These are phyloP conservation scores for Labroides dimidiatus DNA, from an alignment of 2,797 vertebrate species.

Conservation along the genomic window DNA sequence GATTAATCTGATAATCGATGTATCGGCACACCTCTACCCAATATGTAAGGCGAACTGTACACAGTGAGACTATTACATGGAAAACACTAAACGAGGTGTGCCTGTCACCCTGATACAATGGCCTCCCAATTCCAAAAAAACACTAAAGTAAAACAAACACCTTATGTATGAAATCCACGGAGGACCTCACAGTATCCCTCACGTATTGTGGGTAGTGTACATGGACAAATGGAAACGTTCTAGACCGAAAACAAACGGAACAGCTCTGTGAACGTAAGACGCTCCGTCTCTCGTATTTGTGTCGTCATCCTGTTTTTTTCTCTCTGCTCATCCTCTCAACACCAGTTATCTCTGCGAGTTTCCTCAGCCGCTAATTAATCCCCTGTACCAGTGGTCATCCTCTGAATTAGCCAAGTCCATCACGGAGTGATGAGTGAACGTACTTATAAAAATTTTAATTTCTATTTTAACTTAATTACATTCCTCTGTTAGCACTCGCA, in stretches of 20 bases:
- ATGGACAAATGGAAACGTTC: no score
- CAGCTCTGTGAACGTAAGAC: not conserved
- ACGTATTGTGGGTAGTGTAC: no score
- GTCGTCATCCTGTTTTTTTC: not conserved
- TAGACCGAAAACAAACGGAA: not conserved
- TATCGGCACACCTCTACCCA: no score
- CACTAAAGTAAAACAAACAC: no score
- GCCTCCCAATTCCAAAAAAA: no score
- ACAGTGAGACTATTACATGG: no score
- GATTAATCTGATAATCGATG: no score
- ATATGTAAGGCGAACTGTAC: no score
- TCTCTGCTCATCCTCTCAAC: not conserved
- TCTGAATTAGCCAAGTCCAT: constrained; percentile 47
- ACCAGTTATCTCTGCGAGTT: constrained; percentile 13
- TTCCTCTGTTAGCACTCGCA: constrained; percentile 42
- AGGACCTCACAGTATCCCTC: no score
- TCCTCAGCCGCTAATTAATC: constrained; percentile 39
- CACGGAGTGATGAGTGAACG: constrained; percentile 37
- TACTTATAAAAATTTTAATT: constrained; percentile 59
- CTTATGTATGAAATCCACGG: no score
- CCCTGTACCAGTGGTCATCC: constrained; percentile 39
- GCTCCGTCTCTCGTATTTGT: not conserved
- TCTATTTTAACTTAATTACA: constrained; percentile 59
- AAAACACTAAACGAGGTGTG: no score
- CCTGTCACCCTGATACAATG: no score